Conservation (phyloP, 2,888 invertebrate species). For the Acholoe squamosa region DNA sequence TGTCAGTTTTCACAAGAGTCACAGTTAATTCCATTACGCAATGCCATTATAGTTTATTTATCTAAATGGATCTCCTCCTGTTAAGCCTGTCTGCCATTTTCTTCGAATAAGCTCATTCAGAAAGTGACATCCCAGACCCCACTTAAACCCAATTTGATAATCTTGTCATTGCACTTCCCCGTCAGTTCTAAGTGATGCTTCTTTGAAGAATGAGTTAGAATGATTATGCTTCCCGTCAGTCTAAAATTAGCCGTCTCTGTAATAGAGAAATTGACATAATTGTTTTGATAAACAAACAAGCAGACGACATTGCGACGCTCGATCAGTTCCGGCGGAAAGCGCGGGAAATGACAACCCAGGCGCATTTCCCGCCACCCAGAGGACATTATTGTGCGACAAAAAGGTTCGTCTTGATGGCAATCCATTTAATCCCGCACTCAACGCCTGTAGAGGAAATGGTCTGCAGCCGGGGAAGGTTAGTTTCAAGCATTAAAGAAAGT, state of each 20-base stretch:
- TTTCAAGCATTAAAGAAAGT: too few relatives aligned
- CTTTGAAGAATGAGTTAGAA: background rate
- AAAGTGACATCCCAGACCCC: too few relatives aligned
- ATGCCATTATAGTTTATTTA: too few relatives aligned
- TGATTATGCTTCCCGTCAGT: background rate
- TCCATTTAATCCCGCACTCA: background rate
- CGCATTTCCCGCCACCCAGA: background rate
- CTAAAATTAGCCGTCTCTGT: background rate
- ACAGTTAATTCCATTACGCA: too few relatives aligned
- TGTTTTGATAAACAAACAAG: background rate
- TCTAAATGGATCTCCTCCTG: too few relatives aligned
- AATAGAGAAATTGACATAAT: background rate
- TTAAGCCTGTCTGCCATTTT: too few relatives aligned
- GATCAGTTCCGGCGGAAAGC: background rate
- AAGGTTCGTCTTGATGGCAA: background rate
- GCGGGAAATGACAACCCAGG: background rate
- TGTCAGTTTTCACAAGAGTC: too few relatives aligned
- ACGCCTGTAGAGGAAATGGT: background rate
- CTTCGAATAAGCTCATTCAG: too few relatives aligned
- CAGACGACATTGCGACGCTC: slow-evolving; percentile 25
- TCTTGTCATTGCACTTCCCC: background rate
- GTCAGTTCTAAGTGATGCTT: background rate
- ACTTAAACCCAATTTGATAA: too few relatives aligned
- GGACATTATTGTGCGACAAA: background rate
- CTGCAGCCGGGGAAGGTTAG: too few relatives aligned